Conservation (phyloP, 2,888 invertebrate species). For the Hermaeophaga mercurialis region DNA sequence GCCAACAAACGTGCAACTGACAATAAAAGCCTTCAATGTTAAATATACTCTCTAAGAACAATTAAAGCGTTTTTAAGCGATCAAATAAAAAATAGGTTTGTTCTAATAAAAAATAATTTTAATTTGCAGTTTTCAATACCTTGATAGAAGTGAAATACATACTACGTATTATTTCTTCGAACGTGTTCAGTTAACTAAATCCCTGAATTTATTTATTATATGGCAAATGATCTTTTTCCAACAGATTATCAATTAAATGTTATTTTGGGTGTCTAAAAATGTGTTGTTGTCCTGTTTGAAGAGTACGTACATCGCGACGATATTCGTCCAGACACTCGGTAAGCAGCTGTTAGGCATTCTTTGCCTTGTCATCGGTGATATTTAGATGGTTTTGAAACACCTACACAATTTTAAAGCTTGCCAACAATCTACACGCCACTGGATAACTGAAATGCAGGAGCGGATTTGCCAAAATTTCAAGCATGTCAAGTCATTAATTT, state of each 20-base stretch:
- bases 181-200: too few species aligned
- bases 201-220: too few species aligned
- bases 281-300: conserved; percentile 27
- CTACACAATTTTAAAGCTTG: conserved; percentile 41
- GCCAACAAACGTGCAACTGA: too few species aligned
- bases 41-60: too few species aligned
- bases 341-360: conserved; percentile 49
- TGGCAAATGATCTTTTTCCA: conserved; percentile 27
- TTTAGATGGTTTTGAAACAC: conserved; percentile 46
- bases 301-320: conserved; percentile 26
- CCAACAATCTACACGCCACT: conserved; percentile 36
- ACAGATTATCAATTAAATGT: conserved; percentile 29
- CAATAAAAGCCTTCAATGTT: too few species aligned
- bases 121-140: too few species aligned
- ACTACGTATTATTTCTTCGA: too few species aligned
- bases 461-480: background rate
- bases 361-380: conserved; percentile 48
- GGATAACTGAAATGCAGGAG: conserved; percentile 26
- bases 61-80: too few species aligned
- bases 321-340: conserved; percentile 37
- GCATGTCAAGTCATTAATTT: too few species aligned
- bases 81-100: too few species aligned
- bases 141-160: too few species aligned
- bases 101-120: too few species aligned
- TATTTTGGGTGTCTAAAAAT: conserved; percentile 35